phyloP scores from a whole-genome alignment of 2,888 invertebrate genomes.

The Uloborus plumipes region DNA sequence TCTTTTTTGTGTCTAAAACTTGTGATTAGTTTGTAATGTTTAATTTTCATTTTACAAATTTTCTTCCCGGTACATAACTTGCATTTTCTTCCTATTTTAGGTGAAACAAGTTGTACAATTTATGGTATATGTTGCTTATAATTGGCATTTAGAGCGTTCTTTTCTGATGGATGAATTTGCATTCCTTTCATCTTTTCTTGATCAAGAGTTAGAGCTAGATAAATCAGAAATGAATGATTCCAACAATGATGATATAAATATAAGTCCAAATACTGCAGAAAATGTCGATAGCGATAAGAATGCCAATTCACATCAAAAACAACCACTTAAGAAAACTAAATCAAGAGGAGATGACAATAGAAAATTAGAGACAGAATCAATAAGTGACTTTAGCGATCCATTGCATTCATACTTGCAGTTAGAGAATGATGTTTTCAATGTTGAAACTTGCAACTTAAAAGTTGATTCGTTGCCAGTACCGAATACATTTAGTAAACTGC shows the following conservation, averaged over 20 bases:
- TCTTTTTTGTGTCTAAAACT: no score
- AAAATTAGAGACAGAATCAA: conserved; percentile 73
- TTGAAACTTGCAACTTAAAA: conserved; percentile 56
- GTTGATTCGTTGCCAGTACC: conserved; percentile 71
- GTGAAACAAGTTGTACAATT: conserved; percentile 87
- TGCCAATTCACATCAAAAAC: conserved; percentile 5
- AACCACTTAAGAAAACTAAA: conserved; percentile 28
- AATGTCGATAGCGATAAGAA: background rate
- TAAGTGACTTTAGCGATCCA: conserved; percentile 88
- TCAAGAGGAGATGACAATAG: conserved; percentile 44
- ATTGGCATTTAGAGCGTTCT: conserved; percentile 91
- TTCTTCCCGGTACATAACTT: no score
- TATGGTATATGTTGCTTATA: conserved; percentile 87
- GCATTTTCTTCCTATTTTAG: conserved; percentile 11
- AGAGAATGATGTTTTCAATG: conserved; percentile 70
- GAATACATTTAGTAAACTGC: conserved; percentile 81
- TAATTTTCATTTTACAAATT: no score
- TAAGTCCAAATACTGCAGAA: background rate
- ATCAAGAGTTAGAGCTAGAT: conserved; percentile 22
- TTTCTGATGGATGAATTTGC: conserved; percentile 91
- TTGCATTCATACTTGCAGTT: conserved; percentile 76
- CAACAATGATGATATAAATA: background rate
- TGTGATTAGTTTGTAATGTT: no score
- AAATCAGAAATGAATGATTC: background rate
- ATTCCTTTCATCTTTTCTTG: conserved; percentile 75